Evolutionary conservation across 2,888 invertebrate genomes (phyloP).

Genomic region (Carcina quercana): DNA sequence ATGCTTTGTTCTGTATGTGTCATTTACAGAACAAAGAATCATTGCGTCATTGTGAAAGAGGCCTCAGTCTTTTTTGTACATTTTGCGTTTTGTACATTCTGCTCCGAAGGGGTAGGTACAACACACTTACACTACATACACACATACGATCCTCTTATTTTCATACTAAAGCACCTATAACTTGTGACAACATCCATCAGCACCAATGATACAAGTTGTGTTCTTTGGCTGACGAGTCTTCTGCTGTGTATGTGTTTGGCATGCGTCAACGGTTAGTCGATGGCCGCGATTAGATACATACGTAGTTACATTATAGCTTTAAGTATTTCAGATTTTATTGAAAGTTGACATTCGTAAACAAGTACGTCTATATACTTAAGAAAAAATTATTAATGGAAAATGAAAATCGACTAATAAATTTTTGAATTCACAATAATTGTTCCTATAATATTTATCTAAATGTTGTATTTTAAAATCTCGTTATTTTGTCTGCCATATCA

Average conservation of each 20-base stretch:
- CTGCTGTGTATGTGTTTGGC: slow-evolving; percentile 19
- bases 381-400: slow-evolving; percentile 29
- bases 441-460: slow-evolving; percentile 46
- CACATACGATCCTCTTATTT: slow-evolving; percentile 31
- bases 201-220: slow-evolving; percentile 28
- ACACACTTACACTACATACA: no score
- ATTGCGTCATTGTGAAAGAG: no score
- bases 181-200: slow-evolving; percentile 22
- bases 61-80: no score
- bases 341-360: slow-evolving; percentile 46
- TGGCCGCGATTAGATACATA: no score
- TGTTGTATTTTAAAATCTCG: slow-evolving; percentile 47
- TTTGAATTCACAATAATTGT: slow-evolving; percentile 47
- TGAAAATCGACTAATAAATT: slow-evolving; percentile 21
- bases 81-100: no score
- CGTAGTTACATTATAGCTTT: slow-evolving; percentile 28
- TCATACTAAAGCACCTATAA: slow-evolving; percentile 35
- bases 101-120: no score
- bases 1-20: no score
- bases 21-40: no score
- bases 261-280: no score
- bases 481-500: slow-evolving; percentile 63
- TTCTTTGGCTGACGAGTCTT: slow-evolving; percentile 26
- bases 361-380: slow-evolving; percentile 35
- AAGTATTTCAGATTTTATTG: slow-evolving; percentile 48